A percentile compares a stretch with the other conserved stretches of the same genome.
Evolutionary conservation across 2,113 vertebrate species (phyloP).

Genomic region (Xyrauchen texanus): DNA sequence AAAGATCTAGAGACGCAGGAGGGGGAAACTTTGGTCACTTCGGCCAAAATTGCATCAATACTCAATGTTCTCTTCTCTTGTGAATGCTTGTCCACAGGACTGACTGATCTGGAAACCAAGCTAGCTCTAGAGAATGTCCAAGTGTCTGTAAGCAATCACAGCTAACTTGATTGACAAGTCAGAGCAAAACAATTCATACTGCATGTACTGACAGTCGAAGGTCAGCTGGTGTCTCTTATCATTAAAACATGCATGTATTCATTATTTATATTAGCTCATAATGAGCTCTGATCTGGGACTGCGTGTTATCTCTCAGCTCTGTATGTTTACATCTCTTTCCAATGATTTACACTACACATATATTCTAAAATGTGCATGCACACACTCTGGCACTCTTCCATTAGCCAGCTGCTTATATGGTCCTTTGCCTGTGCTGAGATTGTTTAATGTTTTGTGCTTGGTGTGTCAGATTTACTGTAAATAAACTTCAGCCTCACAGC

Average conservation of each 20-base stretch:
- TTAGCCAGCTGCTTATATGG: slow-evolving; percentile 24
- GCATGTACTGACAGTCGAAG: background rate
- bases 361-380: slow-evolving; percentile 10
- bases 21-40: background rate
- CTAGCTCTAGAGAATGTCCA: slow-evolving; percentile 46
- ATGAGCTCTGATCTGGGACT: background rate
- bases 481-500: slow-evolving; percentile 29
- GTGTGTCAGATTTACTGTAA: slow-evolving; percentile 30
- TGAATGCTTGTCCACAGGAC: slow-evolving; percentile 30
- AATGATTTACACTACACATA: slow-evolving; percentile 29
- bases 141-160: slow-evolving; percentile 58
- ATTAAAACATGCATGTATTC: slow-evolving; percentile 23
- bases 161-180: slow-evolving; percentile 45
- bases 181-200: slow-evolving; percentile 47
- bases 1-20: background rate
- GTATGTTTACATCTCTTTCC: slow-evolving; percentile 22
- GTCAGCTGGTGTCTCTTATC: slow-evolving; percentile 3
- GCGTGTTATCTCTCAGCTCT: slow-evolving; percentile 31
- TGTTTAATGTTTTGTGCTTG: slow-evolving; percentile 35
- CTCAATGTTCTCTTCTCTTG: background rate
- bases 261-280: slow-evolving; percentile 36
- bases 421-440: slow-evolving; percentile 20
- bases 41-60: background rate
- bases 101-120: slow-evolving; percentile 38
- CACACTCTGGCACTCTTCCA: slow-evolving; percentile 2